Base-by-base conservation (phyloP, 2,797 vertebrate species). In the Gastrophryne carolinensis region DNA sequence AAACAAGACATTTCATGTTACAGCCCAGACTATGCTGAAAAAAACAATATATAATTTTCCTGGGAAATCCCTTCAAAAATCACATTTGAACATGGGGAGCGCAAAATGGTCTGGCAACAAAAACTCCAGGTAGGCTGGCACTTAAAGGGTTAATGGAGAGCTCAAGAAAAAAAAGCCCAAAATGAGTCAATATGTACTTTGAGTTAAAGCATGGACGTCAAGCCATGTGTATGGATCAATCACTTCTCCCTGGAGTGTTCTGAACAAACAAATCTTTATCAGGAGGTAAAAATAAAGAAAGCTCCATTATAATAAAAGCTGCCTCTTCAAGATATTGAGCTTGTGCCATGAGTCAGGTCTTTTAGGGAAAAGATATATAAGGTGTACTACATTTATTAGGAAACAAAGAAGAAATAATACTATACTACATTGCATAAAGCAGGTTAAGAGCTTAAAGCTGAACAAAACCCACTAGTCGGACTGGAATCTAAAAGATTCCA, bases 201-300 rank as follows among this genome's bases (percentile, higher is more conserved):
- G 27, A 53, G 66, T 70, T 63, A 56, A n/a, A 49, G 24, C 52
- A 17, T 30, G 61, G 35, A 71, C 21, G 39, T 41, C 27, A 47
- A 30, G 67, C 30, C 27, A 27, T 13, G 11, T n/a, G 60, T 47
- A 29, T n/a, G 50, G 53, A 78, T 78, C 60, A 72, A 78, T 78
- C 58, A 37, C 29, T 26, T 65, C 35, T 64, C 75, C 67, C 60
- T 15, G 15, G 74, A 69, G 57, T 17, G 49, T 39, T 76, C 66
- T 34, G 44, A 70, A 76, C 65, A 63, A 69, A 69, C 73, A 41
- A 35, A 71, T 62, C 65, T 58, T 77, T 71, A 70, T 77, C 67
- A 72, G 60, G 52, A 69, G 34, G 65, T 30, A 71, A 56, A 57
- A 67, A 72, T 52, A 50, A 71, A 62, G 47, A 29, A 50, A 41